phyloP scores from a whole-genome alignment of 2,797 vertebrate species.

The Liasis olivaceus region DNA sequence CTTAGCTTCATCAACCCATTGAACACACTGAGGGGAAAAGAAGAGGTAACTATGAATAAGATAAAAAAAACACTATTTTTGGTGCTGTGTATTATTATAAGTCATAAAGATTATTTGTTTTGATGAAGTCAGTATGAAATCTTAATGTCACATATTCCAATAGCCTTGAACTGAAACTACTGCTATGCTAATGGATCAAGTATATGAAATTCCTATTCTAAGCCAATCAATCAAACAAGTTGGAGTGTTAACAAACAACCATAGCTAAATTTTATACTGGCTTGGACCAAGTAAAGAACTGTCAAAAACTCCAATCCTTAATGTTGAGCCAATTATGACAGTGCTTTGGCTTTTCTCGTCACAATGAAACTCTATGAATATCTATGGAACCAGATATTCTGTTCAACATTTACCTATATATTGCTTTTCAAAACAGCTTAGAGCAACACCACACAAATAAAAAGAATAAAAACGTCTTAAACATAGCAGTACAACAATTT shows the following conservation, averaged over 20 bases:
- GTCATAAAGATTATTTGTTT: background rate
- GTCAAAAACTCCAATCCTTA: background rate
- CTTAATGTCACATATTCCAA: background rate
- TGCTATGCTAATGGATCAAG: background rate
- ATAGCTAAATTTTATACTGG: background rate
- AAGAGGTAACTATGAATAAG: constrained; percentile 34
- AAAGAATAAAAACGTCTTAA: background rate
- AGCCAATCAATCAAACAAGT: background rate
- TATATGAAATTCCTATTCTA: background rate
- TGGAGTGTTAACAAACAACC: background rate
- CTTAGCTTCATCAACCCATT: constrained; percentile 97
- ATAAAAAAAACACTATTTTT: background rate
- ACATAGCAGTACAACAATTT: background rate
- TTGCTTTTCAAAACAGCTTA: constrained; percentile 5
- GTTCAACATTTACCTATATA: background rate
- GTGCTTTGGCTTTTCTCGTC: background rate
- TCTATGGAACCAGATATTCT: background rate
- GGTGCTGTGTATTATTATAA: background rate
- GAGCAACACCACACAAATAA: background rate
- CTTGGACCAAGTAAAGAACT: background rate
- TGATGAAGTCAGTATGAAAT: background rate
- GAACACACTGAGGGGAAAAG: constrained; percentile 79
- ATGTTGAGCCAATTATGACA: background rate
- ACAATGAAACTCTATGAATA: background rate
- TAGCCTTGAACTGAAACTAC: background rate